These are phyloP conservation scores for Parauchenoglanis ngamensis DNA, from an alignment of 2,797 vertebrate genomes.

Conservation along the genomic window DNA sequence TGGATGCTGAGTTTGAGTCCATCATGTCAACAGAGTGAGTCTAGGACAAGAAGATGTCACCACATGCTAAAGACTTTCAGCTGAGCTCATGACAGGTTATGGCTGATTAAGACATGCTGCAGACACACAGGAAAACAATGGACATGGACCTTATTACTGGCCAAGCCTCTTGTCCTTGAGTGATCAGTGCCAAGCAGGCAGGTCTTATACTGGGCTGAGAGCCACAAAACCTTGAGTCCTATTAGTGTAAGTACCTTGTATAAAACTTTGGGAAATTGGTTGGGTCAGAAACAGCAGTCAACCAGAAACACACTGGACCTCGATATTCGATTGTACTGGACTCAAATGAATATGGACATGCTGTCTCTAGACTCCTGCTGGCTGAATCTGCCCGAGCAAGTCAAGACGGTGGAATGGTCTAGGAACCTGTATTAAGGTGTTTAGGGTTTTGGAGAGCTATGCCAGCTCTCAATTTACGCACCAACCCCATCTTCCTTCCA, in stretches of 20 bases:
- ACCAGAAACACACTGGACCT: constrained; percentile 53
- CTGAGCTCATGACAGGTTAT: constrained; percentile 46
- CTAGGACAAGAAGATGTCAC: constrained; percentile 39
- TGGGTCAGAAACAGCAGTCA: constrained; percentile 27
- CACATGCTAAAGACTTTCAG: constrained; percentile 57
- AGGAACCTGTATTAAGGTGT: background rate
- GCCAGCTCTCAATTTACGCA: background rate
- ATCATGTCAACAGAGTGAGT: constrained; percentile 44
- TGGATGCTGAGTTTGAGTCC: constrained; percentile 46
- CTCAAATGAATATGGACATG: constrained; percentile 64
- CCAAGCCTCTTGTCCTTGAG: constrained; percentile 23
- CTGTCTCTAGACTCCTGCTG: background rate
- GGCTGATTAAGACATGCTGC: constrained; percentile 35
- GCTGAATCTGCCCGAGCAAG: background rate
- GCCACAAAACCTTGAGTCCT: constrained; percentile 39
- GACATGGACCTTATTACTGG: constrained; percentile 40
- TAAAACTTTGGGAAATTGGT: constrained; percentile 29
- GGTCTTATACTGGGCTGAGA: constrained; percentile 25
- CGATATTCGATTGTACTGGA: constrained; percentile 65
- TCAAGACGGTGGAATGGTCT: background rate
- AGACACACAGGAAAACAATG: constrained; percentile 31
- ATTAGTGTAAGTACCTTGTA: constrained; percentile 37
- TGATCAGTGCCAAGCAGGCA: constrained; percentile 20
- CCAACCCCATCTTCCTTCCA: background rate
- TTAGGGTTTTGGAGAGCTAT: background rate